Evolutionary conservation across 1,140 invertebrate species (phyloP).

Genomic region (Zaprionus nigranus): DNA sequence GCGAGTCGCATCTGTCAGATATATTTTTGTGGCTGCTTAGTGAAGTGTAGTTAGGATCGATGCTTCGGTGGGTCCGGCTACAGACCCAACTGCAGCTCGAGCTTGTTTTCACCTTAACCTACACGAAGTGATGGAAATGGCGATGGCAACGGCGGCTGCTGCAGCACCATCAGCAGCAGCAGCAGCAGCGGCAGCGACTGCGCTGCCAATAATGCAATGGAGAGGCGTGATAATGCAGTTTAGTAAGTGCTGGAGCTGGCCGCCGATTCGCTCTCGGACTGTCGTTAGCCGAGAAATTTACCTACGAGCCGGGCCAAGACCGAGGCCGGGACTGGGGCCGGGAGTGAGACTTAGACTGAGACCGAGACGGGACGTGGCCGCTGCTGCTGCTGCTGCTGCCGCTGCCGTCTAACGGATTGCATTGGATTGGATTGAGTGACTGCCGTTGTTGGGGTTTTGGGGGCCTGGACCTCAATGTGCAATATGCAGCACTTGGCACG

Average conservation of each 20-base stretch:
- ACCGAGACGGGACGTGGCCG: constrained; percentile 59
- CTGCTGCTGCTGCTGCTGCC: constrained; percentile 54
- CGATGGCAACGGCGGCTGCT: constrained; percentile 29
- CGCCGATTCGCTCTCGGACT: constrained; percentile 28
- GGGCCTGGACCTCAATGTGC: constrained; percentile 52
- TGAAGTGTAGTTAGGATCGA: constrained; percentile 79
- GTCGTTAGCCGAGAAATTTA: constrained; percentile 44
- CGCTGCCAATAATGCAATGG: constrained; percentile 81
- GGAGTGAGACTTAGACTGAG: neutral
- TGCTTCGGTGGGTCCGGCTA: constrained; percentile 48
- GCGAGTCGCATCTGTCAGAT: constrained; percentile 80
- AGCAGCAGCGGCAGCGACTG: constrained; percentile 13
- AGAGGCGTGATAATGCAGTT: constrained; percentile 82
- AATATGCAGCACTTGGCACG: constrained; percentile 81
- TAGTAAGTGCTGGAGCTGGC: constrained; percentile 72
- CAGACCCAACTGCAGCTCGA: constrained; percentile 24
- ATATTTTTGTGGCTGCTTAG: constrained; percentile 79
- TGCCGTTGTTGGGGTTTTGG: constrained; percentile 55
- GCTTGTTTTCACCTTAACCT: constrained; percentile 79
- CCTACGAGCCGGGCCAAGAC: constrained; percentile 27
- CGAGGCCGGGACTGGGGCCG: neutral
- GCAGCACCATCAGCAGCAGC: neutral
- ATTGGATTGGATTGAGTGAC: constrained; percentile 68
- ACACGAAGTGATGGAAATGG: constrained; percentile 45
- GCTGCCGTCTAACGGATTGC: constrained; percentile 66